Base-by-base conservation (phyloP, 2,888 invertebrate genomes). In the Aethes cnicana region DNA sequence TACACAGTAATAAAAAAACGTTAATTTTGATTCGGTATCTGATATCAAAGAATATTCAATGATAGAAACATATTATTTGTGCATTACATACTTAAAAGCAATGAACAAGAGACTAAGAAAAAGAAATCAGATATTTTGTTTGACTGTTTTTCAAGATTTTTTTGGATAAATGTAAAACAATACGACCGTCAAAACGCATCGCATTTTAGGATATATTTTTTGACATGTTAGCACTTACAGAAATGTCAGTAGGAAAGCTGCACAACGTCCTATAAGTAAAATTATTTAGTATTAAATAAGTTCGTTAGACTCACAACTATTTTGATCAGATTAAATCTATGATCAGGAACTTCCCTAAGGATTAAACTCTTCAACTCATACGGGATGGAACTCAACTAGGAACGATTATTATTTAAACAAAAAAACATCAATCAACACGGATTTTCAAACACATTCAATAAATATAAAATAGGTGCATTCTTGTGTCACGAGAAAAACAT, bases 301-400 rank as follows among this genome's bases (percentile, higher is more conserved):
- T 62, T 58, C 57, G 62, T 64, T 65, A 56, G 58, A 58, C 62
- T 68, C 69, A 67, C 62, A 64, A 70, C 64, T 70, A 72, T 63
- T 76, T 80, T 80, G 79, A 75, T 79, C 78, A 66, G 68, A 68
- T 71, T 72, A 68, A 69, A 78, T 72, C 69, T 78, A 74, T 65
- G 58, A 65, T 68, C 74, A 83, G 82, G 83, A 84, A 84, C 81
- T 75, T 76, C 55, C 69, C 68, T 75, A 74, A 69, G 58, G 63
- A 68, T 77, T 69, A 71, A 72, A 68, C 58, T 65, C 58, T 67
- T 62, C 62, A 71, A 73, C 67, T 72, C 74, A 69, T 68, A 59
- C 72, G 74, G 37, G 42, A 35, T 53, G 53, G 39, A 47, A 53
- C 33, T 30, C 25, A 43, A 37, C 50, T 43, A 36, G 49, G 52